phyloP scores from a whole-genome alignment of 2,113 vertebrate genomes.

The Smithornis capensis region DNA sequence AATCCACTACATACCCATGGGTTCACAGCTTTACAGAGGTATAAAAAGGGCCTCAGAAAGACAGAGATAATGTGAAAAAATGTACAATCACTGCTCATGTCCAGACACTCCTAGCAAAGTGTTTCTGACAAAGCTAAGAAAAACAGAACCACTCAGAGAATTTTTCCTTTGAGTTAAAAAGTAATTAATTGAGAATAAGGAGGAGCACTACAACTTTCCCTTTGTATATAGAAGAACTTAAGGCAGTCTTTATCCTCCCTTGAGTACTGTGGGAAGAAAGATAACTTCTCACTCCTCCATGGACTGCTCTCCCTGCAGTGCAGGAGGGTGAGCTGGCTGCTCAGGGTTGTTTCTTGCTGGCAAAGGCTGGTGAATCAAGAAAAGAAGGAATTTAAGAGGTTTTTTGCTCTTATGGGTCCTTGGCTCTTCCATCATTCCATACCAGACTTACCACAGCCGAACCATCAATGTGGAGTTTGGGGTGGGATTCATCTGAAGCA shows the following conservation, averaged over 20 bases:
- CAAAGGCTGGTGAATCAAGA: background rate
- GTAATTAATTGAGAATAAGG: background rate
- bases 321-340: background rate
- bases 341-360: background rate
- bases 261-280: background rate
- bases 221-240: background rate
- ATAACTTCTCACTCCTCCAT: background rate
- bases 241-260: background rate
- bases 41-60: slow-evolving; percentile 27
- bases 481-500: background rate
- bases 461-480: background rate
- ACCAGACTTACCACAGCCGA: rapidly evolving
- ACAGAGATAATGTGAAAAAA: slow-evolving; percentile 1
- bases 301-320: background rate
- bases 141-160: background rate
- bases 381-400: background rate
- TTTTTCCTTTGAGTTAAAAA: background rate
- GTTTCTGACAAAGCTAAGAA: background rate
- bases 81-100: background rate
- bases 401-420: background rate
- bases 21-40: slow-evolving; percentile 42
- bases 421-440: background rate
- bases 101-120: background rate
- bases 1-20: slow-evolving; percentile 30
- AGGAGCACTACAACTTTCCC: background rate